Conservation (phyloP, 2,797 vertebrate species). For the Schizothorax lantsangensis region DNA sequence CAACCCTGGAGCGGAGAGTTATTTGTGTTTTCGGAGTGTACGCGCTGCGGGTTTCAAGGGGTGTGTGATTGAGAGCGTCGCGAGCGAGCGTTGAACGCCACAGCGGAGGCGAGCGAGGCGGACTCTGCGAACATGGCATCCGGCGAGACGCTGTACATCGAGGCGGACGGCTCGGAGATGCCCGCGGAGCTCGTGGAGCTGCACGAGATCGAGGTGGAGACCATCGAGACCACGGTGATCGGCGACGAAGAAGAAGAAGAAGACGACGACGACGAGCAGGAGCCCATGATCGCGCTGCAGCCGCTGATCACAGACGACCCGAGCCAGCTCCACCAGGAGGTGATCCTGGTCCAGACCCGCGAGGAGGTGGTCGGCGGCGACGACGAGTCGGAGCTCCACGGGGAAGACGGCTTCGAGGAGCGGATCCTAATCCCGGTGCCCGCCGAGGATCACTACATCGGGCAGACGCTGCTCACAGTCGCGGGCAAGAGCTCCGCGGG, state of each 20-base stretch:
- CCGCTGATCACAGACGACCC: slow-evolving; percentile 92
- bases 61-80: slow-evolving; percentile 54
- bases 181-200: slow-evolving; percentile 97
- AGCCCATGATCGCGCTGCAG: slow-evolving; percentile 97
- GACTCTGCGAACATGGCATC: slow-evolving; percentile 90
- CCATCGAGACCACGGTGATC: slow-evolving; percentile 96
- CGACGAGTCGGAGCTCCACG: slow-evolving; percentile 92
- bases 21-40: slow-evolving; percentile 84
- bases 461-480: slow-evolving; percentile 95
- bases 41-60: slow-evolving; percentile 37
- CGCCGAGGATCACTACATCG: slow-evolving; percentile 95
- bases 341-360: slow-evolving; percentile 97
- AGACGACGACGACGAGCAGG: slow-evolving; percentile 77
- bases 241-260: too few relatives aligned
- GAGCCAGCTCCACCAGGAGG: slow-evolving; percentile 92
- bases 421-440: slow-evolving; percentile 98
- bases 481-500: slow-evolving; percentile 90
- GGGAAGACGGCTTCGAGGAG: slow-evolving; percentile 92
- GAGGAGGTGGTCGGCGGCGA: slow-evolving; percentile 95
- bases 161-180: slow-evolving; percentile 98
- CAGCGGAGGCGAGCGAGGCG: slow-evolving; percentile 67
- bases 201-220: slow-evolving; percentile 96
- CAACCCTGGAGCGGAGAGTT: slow-evolving; percentile 65
- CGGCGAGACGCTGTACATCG: slow-evolving; percentile 96
- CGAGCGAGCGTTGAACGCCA: slow-evolving; percentile 56